Percentiles rank a stretch among this genome's conserved stretches.
Conservation (phyloP, 2,888 invertebrate genomes). For the Frankliniella intonsa region DNA sequence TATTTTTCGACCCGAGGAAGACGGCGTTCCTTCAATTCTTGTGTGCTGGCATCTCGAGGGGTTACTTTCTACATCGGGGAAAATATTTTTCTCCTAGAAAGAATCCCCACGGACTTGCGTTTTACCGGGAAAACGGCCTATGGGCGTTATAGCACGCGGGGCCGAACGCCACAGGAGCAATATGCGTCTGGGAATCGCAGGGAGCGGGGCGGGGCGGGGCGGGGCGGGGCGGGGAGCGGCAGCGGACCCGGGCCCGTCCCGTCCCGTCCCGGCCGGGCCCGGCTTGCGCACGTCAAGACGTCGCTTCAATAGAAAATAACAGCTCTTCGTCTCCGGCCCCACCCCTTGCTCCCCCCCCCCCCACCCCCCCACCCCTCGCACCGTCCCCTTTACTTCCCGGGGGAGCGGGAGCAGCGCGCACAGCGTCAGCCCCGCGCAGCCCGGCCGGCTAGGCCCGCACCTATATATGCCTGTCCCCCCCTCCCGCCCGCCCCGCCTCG, state of each 20-base stretch:
- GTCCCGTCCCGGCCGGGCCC: neutral
- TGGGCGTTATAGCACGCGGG: too few relatives aligned
- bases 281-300: neutral
- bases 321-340: neutral
- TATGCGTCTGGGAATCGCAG: neutral
- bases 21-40: too few relatives aligned
- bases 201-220: neutral
- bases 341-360: neutral
- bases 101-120: too few relatives aligned
- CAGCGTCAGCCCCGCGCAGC: neutral
- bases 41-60: too few relatives aligned
- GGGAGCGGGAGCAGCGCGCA: neutral
- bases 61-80: too few relatives aligned
- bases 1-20: too few relatives aligned
- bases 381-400: neutral
- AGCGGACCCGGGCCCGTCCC: neutral
- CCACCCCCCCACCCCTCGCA: neutral
- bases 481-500: neutral
- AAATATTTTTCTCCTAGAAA: too few relatives aligned
- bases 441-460: neutral
- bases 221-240: neutral
- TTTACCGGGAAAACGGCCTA: too few relatives aligned
- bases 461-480: neutral
- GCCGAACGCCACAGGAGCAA: neutral
- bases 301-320: constrained; percentile 14